Evolutionary conservation across 1,140 invertebrate genomes (phyloP).

Genomic region (Philotrypesis tridentata): DNA sequence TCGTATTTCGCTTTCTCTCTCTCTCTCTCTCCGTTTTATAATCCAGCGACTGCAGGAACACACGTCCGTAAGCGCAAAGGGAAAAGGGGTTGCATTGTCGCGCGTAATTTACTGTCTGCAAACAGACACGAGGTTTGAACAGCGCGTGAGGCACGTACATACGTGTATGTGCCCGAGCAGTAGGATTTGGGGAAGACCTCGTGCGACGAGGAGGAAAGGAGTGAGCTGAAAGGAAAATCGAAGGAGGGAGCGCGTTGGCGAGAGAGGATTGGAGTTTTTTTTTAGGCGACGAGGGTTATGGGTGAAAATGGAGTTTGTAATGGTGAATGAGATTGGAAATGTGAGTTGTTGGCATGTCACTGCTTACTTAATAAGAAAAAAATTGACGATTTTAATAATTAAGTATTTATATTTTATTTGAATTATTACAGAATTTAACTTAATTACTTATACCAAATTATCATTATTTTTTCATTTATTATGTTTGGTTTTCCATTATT

Average conservation of each 20-base stretch:
- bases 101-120: constrained; percentile 74
- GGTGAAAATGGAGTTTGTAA: not conserved
- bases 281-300: not conserved
- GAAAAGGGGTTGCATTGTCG: constrained; percentile 67
- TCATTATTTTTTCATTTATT: too few species aligned
- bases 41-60: constrained; percentile 53
- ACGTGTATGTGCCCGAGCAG: constrained; percentile 69
- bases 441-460: too few species aligned
- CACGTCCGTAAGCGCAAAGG: constrained; percentile 45
- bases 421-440: too few species aligned
- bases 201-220: constrained; percentile 42
- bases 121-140: constrained; percentile 66
- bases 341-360: too few species aligned
- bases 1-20: constrained; percentile 55
- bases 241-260: constrained; percentile 44
- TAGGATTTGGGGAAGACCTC: constrained; percentile 48
- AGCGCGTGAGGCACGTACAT: constrained; percentile 56
- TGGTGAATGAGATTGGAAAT: not conserved
- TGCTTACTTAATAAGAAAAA: too few species aligned
- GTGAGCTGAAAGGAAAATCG: constrained; percentile 58
- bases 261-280: constrained; percentile 22
- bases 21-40: constrained; percentile 61
- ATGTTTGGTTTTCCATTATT: too few species aligned
- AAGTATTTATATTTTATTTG: too few species aligned
- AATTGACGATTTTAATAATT: too few species aligned